These are phyloP conservation scores for Atlantisia rogersi DNA, from an alignment of 2,113 vertebrate genomes.

Conservation along the genomic window DNA sequence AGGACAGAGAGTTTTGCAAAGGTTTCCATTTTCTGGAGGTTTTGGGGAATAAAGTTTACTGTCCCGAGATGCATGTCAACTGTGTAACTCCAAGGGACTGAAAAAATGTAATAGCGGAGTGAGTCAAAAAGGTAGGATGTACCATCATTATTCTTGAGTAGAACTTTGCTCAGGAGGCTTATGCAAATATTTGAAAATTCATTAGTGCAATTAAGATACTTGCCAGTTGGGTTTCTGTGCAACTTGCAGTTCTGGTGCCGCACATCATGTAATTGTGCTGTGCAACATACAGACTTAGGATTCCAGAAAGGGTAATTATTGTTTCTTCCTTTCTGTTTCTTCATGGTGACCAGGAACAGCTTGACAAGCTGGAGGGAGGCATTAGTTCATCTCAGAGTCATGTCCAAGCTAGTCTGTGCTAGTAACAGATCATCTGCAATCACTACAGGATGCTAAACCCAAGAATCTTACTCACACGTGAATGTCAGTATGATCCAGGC, in stretches of 20 bases:
- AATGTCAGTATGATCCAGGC: accelerated
- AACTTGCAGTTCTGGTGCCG: background rate
- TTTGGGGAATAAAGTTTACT: background rate
- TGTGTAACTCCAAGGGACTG: background rate
- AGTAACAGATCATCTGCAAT: background rate
- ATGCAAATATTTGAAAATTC: background rate
- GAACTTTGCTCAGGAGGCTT: background rate
- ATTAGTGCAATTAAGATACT: background rate
- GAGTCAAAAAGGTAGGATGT: background rate
- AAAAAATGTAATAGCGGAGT: background rate
- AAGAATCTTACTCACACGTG: background rate
- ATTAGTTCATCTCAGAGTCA: background rate
- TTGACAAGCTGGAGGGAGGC: background rate
- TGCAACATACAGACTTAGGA: background rate
- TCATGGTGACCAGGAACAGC: background rate
- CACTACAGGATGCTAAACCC: background rate
- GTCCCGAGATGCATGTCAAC: background rate
- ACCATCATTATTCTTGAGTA: background rate
- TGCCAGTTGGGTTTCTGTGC: background rate
- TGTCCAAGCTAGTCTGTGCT: background rate
- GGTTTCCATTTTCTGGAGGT: background rate
- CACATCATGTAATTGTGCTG: background rate
- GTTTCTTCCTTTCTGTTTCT: background rate
- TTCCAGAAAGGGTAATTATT: background rate
- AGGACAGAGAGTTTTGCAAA: background rate